Percentiles rank a stretch among this genome's conserved stretches.
phyloP scores from a whole-genome alignment of 2,888 invertebrate species.

The Theodoxus fluviatilis region DNA sequence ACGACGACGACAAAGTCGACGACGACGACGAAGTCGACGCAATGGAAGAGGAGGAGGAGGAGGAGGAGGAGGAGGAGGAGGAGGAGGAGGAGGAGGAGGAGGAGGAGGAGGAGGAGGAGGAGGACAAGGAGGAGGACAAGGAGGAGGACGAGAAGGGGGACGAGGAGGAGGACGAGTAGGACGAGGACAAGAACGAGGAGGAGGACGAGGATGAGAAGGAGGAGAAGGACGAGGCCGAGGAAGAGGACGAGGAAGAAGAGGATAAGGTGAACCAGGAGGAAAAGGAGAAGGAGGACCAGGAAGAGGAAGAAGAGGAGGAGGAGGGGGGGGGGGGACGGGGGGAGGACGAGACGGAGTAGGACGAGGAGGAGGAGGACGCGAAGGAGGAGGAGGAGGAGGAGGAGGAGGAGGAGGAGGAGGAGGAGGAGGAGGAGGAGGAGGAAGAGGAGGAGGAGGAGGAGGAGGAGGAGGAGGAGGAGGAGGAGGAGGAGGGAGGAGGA shows the following conservation, averaged over 20 bases:
- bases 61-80: background rate
- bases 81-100: background rate
- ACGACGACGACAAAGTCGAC: slow-evolving; percentile 1
- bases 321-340: background rate
- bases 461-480: slow-evolving; percentile 20
- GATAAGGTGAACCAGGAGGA: background rate
- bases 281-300: background rate
- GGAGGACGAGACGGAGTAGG: background rate
- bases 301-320: slow-evolving; percentile 8
- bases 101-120: slow-evolving; percentile 10
- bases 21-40: slow-evolving; percentile 6
- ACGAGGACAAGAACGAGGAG: background rate
- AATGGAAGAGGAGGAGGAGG: background rate
- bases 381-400: background rate
- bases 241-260: background rate
- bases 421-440: background rate
- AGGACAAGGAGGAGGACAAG: background rate
- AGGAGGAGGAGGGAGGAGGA: background rate
- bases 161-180: background rate
- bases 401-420: background rate
- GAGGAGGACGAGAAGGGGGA: slow-evolving; percentile 8
- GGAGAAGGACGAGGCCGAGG: background rate
- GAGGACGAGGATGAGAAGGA: background rate
- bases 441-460: slow-evolving; percentile 19
- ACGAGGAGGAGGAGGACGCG: background rate